Conservation (phyloP, 2,113 vertebrate species). For the Apodemus sylvaticus region DNA sequence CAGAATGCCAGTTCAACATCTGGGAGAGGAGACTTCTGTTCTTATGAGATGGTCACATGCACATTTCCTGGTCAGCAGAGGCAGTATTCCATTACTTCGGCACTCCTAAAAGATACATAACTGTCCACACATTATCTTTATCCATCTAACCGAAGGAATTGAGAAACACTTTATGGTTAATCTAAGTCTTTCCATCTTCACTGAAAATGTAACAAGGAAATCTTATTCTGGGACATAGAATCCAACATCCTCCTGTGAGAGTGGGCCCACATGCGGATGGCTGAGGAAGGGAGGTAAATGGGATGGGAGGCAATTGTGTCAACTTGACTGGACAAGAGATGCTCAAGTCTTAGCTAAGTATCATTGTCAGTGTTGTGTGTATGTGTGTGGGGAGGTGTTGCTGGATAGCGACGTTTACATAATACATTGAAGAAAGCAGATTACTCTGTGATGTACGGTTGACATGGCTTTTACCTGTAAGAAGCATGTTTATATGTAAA, state of each 20-base stretch:
- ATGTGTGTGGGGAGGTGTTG: background rate
- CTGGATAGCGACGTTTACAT: background rate
- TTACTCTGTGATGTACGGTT: background rate
- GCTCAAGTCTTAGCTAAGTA: background rate
- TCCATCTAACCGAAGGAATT: background rate
- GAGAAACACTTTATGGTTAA: background rate
- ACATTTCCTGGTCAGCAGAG: background rate
- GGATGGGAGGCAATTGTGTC: background rate
- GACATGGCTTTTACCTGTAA: background rate
- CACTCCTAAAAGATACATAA: background rate
- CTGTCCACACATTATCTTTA: background rate
- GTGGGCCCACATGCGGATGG: background rate
- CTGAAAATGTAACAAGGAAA: background rate
- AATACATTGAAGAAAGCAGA: background rate
- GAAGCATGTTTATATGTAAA: background rate
- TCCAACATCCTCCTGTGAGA: background rate
- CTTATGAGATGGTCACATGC: constrained; percentile 6
- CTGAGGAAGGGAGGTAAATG: background rate
- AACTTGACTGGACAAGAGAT: background rate
- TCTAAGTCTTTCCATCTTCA: background rate
- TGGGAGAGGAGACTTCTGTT: background rate
- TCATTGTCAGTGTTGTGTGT: background rate
- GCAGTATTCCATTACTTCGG: background rate
- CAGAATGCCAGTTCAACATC: constrained; percentile 19
- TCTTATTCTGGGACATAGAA: background rate